Evolutionary conservation across 2,113 vertebrate genomes (phyloP).

Genomic region (Malurus cyaneus): DNA sequence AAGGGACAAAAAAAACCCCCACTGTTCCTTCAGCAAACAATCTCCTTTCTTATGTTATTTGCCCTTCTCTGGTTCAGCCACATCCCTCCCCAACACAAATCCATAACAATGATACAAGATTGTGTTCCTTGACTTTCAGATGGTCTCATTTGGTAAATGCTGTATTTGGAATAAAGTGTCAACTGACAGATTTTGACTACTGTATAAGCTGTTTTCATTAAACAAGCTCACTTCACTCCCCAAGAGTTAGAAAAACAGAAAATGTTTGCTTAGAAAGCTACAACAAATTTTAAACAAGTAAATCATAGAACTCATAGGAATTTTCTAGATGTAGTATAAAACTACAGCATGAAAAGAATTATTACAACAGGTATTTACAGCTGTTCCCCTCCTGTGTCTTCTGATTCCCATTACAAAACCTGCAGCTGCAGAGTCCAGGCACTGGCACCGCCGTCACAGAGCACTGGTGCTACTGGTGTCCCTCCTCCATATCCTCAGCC

Average conservation of each 20-base stretch:
- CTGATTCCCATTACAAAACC: neutral
- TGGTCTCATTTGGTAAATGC: neutral
- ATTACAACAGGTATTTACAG: neutral
- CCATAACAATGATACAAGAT: neutral
- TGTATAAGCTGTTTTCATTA: neutral
- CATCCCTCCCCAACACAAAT: neutral
- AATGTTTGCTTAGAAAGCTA: neutral
- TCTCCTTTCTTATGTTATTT: neutral
- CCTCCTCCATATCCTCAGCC: neutral
- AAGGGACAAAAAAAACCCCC: neutral
- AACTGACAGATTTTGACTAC: neutral
- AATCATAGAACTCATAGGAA: neutral
- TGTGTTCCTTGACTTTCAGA: neutral
- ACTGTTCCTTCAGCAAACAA: neutral
- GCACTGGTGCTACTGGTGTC: neutral
- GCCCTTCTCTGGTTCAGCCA: neutral
- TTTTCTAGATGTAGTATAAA: neutral
- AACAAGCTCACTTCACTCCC: neutral
- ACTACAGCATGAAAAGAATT: neutral
- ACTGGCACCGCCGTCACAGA: accelerated
- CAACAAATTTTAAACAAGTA: neutral
- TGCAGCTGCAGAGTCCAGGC: neutral
- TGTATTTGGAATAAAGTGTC: neutral
- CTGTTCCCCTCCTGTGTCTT: neutral
- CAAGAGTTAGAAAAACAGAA: neutral